Percentiles rank a stretch among this genome's conserved stretches.
Evolutionary conservation across 1,140 invertebrate species (phyloP).

Genomic region (Cyphomyrmex costatus): DNA sequence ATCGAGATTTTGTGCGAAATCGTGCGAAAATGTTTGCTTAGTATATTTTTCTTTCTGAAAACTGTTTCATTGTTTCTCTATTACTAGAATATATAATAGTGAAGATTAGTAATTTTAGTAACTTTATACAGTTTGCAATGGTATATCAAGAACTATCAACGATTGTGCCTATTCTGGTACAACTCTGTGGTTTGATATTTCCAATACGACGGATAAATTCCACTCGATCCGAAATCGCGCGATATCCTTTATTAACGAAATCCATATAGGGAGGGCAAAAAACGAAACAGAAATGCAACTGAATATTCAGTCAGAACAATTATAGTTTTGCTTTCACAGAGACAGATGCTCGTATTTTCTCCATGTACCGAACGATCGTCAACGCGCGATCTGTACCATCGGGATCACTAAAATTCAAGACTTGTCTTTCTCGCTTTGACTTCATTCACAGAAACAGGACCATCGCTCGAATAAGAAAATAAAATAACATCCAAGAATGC

Average conservation of each 20-base stretch:
- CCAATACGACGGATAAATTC: slow-evolving; percentile 11
- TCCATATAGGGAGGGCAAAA: not conserved
- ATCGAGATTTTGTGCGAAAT: not conserved
- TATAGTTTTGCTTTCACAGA: slow-evolving; percentile 11
- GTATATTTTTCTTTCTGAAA: not conserved
- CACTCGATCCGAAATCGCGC: slow-evolving; percentile 30
- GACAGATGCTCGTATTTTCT: not conserved
- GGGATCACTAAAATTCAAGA: slow-evolving; percentile 17
- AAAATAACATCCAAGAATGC: slow-evolving; percentile 15
- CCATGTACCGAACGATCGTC: not conserved
- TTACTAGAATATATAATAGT: not conserved
- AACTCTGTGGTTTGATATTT: slow-evolving; percentile 56
- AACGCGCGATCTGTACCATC: not conserved
- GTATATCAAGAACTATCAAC: too few relatives aligned
- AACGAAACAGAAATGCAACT: not conserved
- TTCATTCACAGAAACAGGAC: not conserved
- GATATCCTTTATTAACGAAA: slow-evolving; percentile 29
- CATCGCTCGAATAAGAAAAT: slow-evolving; percentile 12
- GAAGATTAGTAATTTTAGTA: not conserved
- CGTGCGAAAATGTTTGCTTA: not conserved
- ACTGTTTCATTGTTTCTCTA: not conserved
- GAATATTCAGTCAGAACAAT: not conserved
- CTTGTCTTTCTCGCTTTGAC: not conserved
- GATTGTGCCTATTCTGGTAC: not conserved
- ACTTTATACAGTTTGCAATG: slow-evolving; percentile 10